These are phyloP conservation scores for Rhingia rostrata DNA, from an alignment of 2,888 invertebrate genomes.

Conservation along the genomic window DNA sequence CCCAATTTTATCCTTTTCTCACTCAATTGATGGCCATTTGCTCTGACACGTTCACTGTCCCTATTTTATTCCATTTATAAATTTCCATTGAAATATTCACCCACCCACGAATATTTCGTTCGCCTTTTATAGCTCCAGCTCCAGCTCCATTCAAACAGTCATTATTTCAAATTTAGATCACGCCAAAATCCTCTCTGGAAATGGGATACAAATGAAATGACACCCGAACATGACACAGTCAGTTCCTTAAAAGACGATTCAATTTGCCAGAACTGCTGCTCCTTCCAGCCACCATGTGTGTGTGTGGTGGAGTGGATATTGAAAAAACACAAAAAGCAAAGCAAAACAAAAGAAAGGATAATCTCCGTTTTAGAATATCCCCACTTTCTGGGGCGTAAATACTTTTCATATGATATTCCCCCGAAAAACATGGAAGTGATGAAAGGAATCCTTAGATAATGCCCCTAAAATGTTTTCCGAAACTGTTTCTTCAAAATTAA, in stretches of 20 bases:
- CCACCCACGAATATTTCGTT: constrained; percentile 1
- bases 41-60: constrained; percentile 1
- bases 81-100: constrained; percentile 1
- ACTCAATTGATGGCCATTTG: background rate
- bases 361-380: constrained; percentile 54
- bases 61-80: constrained; percentile 3
- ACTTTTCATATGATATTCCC: constrained; percentile 45
- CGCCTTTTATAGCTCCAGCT: background rate
- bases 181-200: constrained; percentile 52
- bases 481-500: constrained; percentile 48
- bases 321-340: constrained; percentile 6
- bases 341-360: constrained; percentile 63
- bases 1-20: background rate
- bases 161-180: constrained; percentile 70
- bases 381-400: constrained; percentile 43
- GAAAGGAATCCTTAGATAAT: constrained; percentile 62
- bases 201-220: constrained; percentile 71
- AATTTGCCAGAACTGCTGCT: constrained; percentile 38
- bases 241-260: constrained; percentile 61
- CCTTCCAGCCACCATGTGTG: constrained; percentile 30
- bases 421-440: constrained; percentile 42
- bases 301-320: background rate
- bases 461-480: constrained; percentile 46
- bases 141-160: constrained; percentile 36
- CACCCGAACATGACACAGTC: constrained; percentile 70